These are phyloP conservation scores for Marronus borbonicus DNA, from an alignment of 2,888 invertebrate species.

Conservation along the genomic window DNA sequence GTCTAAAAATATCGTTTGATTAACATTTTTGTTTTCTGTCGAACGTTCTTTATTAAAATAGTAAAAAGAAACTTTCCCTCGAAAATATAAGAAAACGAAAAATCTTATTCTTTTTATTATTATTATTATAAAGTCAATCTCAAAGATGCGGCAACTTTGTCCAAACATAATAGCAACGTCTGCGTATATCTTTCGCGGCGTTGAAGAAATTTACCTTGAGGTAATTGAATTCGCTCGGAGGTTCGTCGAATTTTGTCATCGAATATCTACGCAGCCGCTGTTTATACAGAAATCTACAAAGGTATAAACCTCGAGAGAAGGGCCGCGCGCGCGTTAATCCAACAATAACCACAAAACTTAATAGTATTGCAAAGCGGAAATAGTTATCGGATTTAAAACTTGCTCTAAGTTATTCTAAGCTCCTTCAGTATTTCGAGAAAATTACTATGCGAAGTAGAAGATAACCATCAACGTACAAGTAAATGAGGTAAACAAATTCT, in stretches of 20 bases:
- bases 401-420: slow-evolving; percentile 23
- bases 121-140: too few species aligned
- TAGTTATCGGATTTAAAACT: slow-evolving; percentile 43
- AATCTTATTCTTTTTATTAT: too few species aligned
- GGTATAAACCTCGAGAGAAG: not conserved
- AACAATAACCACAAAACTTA: slow-evolving; percentile 41
- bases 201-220: not conserved
- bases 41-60: too few species aligned
- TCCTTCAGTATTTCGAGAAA: not conserved
- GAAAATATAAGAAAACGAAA: too few species aligned
- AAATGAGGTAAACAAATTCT: slow-evolving; percentile 45
- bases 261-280: not conserved
- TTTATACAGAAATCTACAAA: not conserved
- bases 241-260: not conserved
- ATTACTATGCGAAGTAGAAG: slow-evolving; percentile 17
- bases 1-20: too few species aligned
- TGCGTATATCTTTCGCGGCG: not conserved
- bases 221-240: not conserved
- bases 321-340: not conserved
- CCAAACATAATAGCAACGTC: too few species aligned
- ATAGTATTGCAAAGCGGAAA: slow-evolving; percentile 30
- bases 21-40: too few species aligned
- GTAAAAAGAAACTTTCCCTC: too few species aligned
- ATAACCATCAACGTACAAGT: slow-evolving; percentile 33
- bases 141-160: too few species aligned